phyloP scores from a whole-genome alignment of 2,113 vertebrate species.

The Mirounga angustirostris region DNA sequence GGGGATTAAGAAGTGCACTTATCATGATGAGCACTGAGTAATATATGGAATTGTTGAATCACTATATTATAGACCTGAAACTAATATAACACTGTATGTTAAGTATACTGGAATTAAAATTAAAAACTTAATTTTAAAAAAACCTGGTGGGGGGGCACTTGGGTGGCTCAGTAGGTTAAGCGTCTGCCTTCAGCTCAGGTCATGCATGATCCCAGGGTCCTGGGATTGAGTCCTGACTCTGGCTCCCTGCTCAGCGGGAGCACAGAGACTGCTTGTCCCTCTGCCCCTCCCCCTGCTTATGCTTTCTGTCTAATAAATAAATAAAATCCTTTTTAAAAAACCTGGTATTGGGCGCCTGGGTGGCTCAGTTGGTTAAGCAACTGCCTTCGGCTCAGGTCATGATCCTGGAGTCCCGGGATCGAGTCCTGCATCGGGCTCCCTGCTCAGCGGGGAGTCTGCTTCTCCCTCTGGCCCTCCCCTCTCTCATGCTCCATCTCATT shows the following conservation, averaged over 20 bases:
- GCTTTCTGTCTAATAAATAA: not conserved
- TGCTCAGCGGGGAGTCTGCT: no score
- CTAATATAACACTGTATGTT: not conserved
- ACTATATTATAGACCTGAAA: not conserved
- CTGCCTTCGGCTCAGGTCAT: no score
- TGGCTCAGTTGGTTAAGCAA: no score
- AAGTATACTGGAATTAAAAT: not conserved
- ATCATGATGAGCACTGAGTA: not conserved
- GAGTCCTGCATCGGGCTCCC: no score
- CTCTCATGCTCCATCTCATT: no score
- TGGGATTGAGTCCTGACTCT: not conserved
- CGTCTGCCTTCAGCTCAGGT: not conserved
- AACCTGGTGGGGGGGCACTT: not conserved
- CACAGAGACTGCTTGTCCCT: not conserved
- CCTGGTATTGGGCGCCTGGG: no score
- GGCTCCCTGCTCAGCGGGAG: not conserved
- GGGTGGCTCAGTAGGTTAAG: not conserved
- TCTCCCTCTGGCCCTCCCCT: no score
- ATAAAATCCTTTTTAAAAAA: no score
- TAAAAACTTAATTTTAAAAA: not conserved
- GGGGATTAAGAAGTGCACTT: not conserved
- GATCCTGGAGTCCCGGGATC: no score
- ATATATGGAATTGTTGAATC: not conserved
- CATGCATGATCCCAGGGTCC: not conserved
- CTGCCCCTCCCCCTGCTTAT: not conserved